A percentile compares a stretch with the other conserved stretches of the same genome.
These are phyloP conservation scores for Nycticorax nycticorax DNA, from an alignment of 2,113 vertebrate species.

Conservation along the genomic window DNA sequence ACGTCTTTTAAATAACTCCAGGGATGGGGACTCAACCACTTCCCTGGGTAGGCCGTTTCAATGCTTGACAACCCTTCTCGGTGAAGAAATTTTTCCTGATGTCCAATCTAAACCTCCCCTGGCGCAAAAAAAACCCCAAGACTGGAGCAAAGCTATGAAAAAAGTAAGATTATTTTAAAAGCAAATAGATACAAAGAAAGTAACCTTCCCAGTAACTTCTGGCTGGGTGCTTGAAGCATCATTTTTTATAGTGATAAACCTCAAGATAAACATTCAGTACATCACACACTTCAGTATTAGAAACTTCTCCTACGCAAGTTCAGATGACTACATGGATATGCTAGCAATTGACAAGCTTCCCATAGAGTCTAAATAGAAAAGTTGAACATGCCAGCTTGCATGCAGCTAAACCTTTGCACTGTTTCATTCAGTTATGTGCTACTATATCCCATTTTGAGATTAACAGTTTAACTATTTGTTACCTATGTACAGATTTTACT, in stretches of 20 bases:
- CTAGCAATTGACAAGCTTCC: not conserved
- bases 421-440: not conserved
- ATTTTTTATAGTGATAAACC: not conserved
- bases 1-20: no score
- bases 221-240: not conserved
- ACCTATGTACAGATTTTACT: not conserved
- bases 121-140: no score
- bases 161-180: not conserved
- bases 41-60: no score
- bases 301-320: not conserved
- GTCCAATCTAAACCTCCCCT: no score
- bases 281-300: not conserved
- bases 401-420: not conserved
- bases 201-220: not conserved
- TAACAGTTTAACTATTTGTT: not conserved
- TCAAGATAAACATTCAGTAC: not conserved
- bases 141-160: not conserved
- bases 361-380: not conserved
- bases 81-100: no score
- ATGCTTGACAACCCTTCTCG: no score
- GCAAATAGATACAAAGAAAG: not conserved
- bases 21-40: no score
- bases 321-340: rapidly evolving
- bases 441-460: not conserved
- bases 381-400: not conserved